Conservation (phyloP, 2,888 invertebrate species). For the Diploptera punctata region DNA sequence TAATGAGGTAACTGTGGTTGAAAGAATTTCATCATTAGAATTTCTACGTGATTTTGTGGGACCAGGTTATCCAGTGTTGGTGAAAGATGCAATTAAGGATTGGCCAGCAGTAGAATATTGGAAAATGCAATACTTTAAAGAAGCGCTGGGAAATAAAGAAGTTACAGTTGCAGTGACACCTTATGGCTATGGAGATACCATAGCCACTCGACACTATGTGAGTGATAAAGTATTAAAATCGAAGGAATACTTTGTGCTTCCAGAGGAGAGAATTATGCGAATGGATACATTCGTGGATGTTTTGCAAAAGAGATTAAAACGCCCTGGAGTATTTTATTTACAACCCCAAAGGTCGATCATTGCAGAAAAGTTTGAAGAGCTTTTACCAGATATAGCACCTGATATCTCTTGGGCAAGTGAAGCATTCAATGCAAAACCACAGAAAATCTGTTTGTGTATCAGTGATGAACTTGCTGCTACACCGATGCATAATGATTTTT, state of each 20-base stretch:
- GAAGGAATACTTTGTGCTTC: slow-evolving; percentile 74
- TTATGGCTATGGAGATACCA: slow-evolving; percentile 83
- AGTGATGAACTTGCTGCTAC: slow-evolving; percentile 82
- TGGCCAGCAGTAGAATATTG: too few relatives aligned
- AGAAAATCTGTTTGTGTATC: slow-evolving; percentile 89
- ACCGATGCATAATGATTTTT: slow-evolving; percentile 89
- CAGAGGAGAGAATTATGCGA: slow-evolving; percentile 72
- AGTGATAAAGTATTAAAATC: slow-evolving; percentile 16
- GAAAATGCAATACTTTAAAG: too few relatives aligned
- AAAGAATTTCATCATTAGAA: too few relatives aligned
- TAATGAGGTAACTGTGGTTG: too few relatives aligned
- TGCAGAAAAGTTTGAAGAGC: slow-evolving; percentile 69
- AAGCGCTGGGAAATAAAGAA: slow-evolving; percentile 61
- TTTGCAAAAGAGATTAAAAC: slow-evolving; percentile 59
- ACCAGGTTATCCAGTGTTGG: too few relatives aligned
- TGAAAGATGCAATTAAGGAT: too few relatives aligned
- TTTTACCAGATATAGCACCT: slow-evolving; percentile 67
- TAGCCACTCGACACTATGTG: slow-evolving; percentile 54
- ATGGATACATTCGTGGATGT: slow-evolving; percentile 69
- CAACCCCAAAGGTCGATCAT: slow-evolving; percentile 87
- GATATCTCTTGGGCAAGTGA: slow-evolving; percentile 73
- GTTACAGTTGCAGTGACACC: slow-evolving; percentile 82
- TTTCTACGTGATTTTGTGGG: too few relatives aligned
- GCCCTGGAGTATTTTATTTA: slow-evolving; percentile 68
- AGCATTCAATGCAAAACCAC: slow-evolving; percentile 75